A percentile compares a stretch with the other conserved stretches of the same genome.
Conservation (phyloP, 2,888 invertebrate species). For the Thalpophila matura region DNA sequence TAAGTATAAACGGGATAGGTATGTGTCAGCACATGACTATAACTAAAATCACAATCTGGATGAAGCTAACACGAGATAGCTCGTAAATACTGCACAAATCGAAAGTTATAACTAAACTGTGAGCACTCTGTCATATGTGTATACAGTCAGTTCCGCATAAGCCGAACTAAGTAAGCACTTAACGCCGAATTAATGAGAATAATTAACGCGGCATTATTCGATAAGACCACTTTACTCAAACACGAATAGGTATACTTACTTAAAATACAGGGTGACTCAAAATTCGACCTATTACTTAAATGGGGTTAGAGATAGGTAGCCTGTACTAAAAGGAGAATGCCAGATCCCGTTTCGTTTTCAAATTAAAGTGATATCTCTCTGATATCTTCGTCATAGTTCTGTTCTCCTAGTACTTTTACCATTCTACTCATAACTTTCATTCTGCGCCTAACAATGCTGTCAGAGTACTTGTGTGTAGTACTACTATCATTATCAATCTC, state of each 20-base stretch:
- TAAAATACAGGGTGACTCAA: not conserved
- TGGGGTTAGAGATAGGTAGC: too few species aligned
- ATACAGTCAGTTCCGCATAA: conserved; percentile 56
- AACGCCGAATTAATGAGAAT: conserved; percentile 56
- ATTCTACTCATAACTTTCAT: too few species aligned
- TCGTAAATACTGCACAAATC: conserved; percentile 28
- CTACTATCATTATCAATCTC: too few species aligned
- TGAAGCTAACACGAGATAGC: conserved; percentile 12
- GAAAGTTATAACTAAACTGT: conserved; percentile 37
- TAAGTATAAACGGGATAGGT: not conserved
- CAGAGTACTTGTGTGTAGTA: too few species aligned
- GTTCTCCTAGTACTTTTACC: too few species aligned
- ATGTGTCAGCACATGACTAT: conserved; percentile 24
- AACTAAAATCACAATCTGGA: conserved; percentile 29
- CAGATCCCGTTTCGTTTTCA: too few species aligned
- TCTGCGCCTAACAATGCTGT: too few species aligned
- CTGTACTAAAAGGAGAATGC: too few species aligned
- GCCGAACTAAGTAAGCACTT: conserved; percentile 58
- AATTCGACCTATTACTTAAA: too few species aligned
- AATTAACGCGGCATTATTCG: conserved; percentile 53
- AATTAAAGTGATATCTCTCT: too few species aligned
- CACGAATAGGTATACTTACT: conserved; percentile 6
- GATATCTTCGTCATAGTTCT: too few species aligned
- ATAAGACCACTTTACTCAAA: conserved; percentile 41
- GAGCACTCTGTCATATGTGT: conserved; percentile 35